phyloP scores from a whole-genome alignment of 2,113 vertebrate genomes.

The Takifugu flavidus region DNA sequence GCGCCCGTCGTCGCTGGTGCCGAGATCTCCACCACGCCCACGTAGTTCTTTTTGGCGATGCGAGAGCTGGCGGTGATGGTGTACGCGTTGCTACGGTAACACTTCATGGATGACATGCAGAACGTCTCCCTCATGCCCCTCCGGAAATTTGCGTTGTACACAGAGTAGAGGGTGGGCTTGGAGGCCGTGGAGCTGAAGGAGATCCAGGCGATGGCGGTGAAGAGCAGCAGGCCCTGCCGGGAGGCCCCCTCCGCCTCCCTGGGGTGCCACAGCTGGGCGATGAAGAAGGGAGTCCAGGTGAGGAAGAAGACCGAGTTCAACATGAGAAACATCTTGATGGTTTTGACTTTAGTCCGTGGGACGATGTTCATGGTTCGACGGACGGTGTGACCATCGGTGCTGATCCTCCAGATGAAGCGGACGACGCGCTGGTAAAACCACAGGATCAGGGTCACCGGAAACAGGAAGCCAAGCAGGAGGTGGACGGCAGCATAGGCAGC shows the following conservation, averaged over 20 bases:
- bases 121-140: conserved; percentile 92
- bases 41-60: conserved; percentile 91
- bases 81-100: conserved; percentile 93
- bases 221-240: conserved; percentile 78
- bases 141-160: conserved; percentile 90
- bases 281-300: conserved; percentile 88
- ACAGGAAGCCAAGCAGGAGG: conserved; percentile 79
- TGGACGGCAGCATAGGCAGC: conserved; percentile 73
- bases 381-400: conserved; percentile 82
- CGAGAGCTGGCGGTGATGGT: conserved; percentile 93
- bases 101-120: conserved; percentile 97
- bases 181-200: conserved; percentile 90
- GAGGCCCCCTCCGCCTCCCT: conserved; percentile 59
- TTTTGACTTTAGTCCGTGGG: conserved; percentile 94
- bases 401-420: conserved; percentile 91
- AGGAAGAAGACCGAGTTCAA: conserved; percentile 84
- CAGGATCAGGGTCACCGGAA: conserved; percentile 78
- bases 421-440: conserved; percentile 90
- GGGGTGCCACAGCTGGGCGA: conserved; percentile 88
- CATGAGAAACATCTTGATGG: conserved; percentile 94
- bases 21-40: conserved; percentile 86
- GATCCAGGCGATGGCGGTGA: conserved; percentile 79
- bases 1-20: conserved; percentile 72
- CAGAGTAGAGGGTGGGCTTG: conserved; percentile 86
- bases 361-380: conserved; percentile 91